Evolutionary conservation across 2,797 vertebrate genomes (phyloP).

Genomic region (Megalops cyprinoides): DNA sequence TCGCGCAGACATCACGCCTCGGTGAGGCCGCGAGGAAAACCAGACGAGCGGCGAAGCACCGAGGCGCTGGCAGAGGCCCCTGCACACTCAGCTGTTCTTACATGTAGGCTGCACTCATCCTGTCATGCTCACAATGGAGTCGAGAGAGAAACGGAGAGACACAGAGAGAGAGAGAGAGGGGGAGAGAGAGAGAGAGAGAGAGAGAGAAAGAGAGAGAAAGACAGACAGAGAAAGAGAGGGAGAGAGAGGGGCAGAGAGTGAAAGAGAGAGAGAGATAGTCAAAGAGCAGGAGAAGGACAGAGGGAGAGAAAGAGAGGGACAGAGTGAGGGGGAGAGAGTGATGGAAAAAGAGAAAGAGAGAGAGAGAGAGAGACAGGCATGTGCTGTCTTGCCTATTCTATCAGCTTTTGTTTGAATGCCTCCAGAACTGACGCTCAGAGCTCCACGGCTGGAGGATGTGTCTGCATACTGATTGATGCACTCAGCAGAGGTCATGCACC

Average conservation of each 20-base stretch:
- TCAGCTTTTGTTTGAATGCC: constrained; percentile 58
- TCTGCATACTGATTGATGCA: constrained; percentile 1
- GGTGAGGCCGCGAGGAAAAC: not conserved
- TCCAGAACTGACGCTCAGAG: constrained; percentile 44
- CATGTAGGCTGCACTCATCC: constrained; percentile 16
- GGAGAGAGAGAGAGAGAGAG: not conserved
- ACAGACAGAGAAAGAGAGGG: constrained; percentile 17
- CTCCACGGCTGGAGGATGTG: not conserved
- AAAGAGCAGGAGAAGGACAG: too few relatives aligned
- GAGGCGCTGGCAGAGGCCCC: not conserved
- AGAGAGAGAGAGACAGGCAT: constrained; percentile 51
- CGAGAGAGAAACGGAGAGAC: constrained; percentile 6
- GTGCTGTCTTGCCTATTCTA: constrained; percentile 52
- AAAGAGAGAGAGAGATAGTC: not conserved
- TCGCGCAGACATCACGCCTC: constrained; percentile 4
- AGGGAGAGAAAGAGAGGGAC: constrained; percentile 12
- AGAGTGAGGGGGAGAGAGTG: constrained; percentile 12
- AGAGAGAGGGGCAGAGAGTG: not conserved
- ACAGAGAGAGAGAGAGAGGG: constrained; percentile 12
- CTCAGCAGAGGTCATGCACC: constrained; percentile 20
- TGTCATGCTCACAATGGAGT: not conserved
- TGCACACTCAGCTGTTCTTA: constrained; percentile 10
- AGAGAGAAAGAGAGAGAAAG: constrained; percentile 18
- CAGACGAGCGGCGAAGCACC: not conserved
- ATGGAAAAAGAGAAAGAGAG: too few relatives aligned